These are phyloP conservation scores for Cactoblastis cactorum DNA, from an alignment of 2,888 invertebrate species.

Conservation along the genomic window DNA sequence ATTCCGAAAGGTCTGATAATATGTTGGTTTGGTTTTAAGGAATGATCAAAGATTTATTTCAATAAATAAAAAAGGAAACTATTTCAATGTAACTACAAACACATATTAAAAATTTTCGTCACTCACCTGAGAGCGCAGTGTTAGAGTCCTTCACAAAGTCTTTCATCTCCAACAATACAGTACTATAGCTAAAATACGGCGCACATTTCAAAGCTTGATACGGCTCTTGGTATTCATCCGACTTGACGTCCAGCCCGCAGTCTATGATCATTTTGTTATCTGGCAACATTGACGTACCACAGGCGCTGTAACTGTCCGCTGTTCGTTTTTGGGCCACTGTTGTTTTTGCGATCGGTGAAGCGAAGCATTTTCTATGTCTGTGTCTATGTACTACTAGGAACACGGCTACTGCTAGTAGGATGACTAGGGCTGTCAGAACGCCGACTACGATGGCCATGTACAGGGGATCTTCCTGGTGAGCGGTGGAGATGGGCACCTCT, in stretches of 20 bases:
- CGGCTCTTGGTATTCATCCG: constrained; percentile 89
- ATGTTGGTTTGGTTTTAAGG: too few species aligned
- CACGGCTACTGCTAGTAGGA: constrained; percentile 85
- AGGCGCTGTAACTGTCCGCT: constrained; percentile 78
- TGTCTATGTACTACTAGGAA: constrained; percentile 85
- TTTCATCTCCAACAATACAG: constrained; percentile 87
- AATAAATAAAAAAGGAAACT: too few species aligned
- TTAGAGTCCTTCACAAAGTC: constrained; percentile 79
- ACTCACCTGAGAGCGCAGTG: constrained; percentile 64
- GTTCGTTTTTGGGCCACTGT: constrained; percentile 63
- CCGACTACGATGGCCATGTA: constrained; percentile 89
- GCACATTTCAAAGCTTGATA: constrained; percentile 87
- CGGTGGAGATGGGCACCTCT: constrained; percentile 83
- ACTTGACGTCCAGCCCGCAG: constrained; percentile 80
- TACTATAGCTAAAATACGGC: constrained; percentile 87
- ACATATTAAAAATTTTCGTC: constrained; percentile 17
- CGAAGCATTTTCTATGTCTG: constrained; percentile 85
- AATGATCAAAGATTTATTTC: too few species aligned
- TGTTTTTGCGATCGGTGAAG: constrained; percentile 81
- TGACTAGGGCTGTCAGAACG: constrained; percentile 85
- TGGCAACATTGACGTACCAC: constrained; percentile 76
- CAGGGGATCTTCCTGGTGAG: constrained; percentile 84
- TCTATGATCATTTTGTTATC: constrained; percentile 77
- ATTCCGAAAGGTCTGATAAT: too few species aligned
- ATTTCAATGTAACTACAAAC: background rate